These are phyloP conservation scores for Papilio xuthus DNA, from an alignment of 1,140 invertebrate species.

Conservation along the genomic window DNA sequence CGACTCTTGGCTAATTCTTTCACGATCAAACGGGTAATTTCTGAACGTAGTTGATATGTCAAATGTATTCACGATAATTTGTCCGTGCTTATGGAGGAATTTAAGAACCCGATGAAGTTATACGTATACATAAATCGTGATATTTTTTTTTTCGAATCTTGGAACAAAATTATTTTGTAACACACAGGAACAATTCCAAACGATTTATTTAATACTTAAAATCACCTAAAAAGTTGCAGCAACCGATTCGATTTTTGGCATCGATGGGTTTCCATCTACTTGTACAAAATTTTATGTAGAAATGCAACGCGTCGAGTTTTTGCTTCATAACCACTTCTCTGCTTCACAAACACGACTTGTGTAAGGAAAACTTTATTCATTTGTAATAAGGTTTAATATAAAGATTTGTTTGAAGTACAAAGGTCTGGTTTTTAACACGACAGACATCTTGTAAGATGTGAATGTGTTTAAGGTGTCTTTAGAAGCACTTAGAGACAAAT, in stretches of 20 bases:
- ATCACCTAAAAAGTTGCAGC: conserved; percentile 39
- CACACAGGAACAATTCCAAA: neutral
- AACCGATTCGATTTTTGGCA: conserved; percentile 41
- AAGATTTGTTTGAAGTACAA: neutral
- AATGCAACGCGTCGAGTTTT: conserved; percentile 62
- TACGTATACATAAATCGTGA: neutral
- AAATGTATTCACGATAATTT: neutral
- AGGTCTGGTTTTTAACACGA: conserved; percentile 28
- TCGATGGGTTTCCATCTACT: conserved; percentile 46
- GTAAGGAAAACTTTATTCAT: conserved; percentile 8
- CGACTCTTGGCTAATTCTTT: conserved; percentile 15
- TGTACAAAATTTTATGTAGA: conserved; percentile 66
- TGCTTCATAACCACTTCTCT: conserved; percentile 43
- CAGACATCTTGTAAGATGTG: neutral
- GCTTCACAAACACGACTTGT: conserved; percentile 43
- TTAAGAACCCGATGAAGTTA: neutral
- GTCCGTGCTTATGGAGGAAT: neutral
- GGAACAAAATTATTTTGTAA: neutral
- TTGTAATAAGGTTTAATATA: conserved; percentile 32
- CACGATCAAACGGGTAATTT: conserved; percentile 1
- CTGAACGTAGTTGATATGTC: neutral
- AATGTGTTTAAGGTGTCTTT: neutral
- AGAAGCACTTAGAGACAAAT: neutral
- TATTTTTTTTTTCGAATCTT: neutral
- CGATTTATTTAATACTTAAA: neutral